phyloP scores from a whole-genome alignment of 23 tunicate genomes.

The Clavelina lepadiformis region DNA sequence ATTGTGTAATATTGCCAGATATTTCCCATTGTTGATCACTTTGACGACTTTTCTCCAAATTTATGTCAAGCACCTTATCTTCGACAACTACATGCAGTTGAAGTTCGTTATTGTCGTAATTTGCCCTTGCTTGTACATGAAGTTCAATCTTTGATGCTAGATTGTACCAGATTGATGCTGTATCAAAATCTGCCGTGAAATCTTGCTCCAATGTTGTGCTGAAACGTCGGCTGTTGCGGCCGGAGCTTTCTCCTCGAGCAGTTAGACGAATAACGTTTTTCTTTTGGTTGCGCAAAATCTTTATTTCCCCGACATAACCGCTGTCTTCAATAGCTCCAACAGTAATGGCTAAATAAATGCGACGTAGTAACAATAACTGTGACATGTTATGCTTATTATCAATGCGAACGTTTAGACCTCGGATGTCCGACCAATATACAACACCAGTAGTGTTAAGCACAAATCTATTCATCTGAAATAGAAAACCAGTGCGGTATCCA shows the following conservation, averaged over 20 bases:
- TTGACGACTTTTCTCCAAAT: neutral
- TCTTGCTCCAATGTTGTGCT: slow-evolving; percentile 2
- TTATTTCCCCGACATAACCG: slow-evolving; percentile 2
- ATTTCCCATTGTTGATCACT: neutral
- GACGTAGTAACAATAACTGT: neutral
- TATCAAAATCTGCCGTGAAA: slow-evolving; percentile 4
- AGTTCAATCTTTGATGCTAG: slow-evolving; percentile 9
- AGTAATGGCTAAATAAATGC: neutral
- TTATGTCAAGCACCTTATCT: slow-evolving; percentile 2
- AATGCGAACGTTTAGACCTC: neutral
- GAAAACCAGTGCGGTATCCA: neutral
- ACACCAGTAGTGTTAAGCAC: neutral
- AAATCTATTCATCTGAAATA: neutral
- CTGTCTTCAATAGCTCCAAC: neutral
- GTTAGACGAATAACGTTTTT: neutral
- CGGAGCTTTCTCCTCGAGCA: neutral
- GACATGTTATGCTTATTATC: neutral
- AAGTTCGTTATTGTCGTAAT: neutral
- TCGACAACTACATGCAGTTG: neutral
- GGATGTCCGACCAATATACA: neutral
- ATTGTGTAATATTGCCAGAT: neutral
- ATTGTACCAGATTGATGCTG: slow-evolving; percentile 2
- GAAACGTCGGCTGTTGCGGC: neutral
- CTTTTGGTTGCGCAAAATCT: neutral
- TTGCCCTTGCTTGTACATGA: neutral